Evolutionary conservation across 2,113 vertebrate genomes (phyloP), one percentile per base, ranked within the genome.

Genomic region (Hyperoodon ampullatus): DNA sequence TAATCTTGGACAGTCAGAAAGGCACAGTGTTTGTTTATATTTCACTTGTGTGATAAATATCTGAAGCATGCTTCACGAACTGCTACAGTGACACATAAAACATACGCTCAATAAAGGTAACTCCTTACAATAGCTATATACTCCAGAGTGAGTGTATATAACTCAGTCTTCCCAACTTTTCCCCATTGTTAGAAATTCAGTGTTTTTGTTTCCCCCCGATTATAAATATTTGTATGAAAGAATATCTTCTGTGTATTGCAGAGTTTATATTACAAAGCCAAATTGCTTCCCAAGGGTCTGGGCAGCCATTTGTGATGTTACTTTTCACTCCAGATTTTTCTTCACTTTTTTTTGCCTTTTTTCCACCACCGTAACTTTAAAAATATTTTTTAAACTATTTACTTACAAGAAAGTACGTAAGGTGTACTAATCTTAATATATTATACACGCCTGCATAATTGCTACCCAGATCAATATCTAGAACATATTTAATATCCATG

Each of bases 171-270:
- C 44, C 5, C 30, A 77, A 21, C 44, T 77, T 21, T 53, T 21
- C 30, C 9, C 16, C 61, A 19, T 82, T 87, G 12, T 53, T 82
- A 75, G 81, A 91, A 87, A 75, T 91, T 66, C 14, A 74, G 28
- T 66, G 18, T 21, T 65, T 63, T 74, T 39, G 18, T 81, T 88
- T 47, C 35, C 14, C 5, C 18, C 42, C 11, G 6, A 39, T 71
- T 80, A 71, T 95, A 68, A 85, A 55, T 65, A 80, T 75, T 88
- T 68, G 21, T 75, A 5, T 83, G 65, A 94, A 92, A 68, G 53
- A 74, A 33, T 88, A 61, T 91, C 94, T 91, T 74, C 1, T 82
- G n/a, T 68, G 12, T 9, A 87, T 75, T 72, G 8, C 55, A 53
- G 53, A 53, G 23, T 86, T 80, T 33, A 71, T 53, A 55, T n/a